These are phyloP conservation scores for Bettongia penicillata DNA, from an alignment of 2,113 vertebrate species.

Conservation along the genomic window DNA sequence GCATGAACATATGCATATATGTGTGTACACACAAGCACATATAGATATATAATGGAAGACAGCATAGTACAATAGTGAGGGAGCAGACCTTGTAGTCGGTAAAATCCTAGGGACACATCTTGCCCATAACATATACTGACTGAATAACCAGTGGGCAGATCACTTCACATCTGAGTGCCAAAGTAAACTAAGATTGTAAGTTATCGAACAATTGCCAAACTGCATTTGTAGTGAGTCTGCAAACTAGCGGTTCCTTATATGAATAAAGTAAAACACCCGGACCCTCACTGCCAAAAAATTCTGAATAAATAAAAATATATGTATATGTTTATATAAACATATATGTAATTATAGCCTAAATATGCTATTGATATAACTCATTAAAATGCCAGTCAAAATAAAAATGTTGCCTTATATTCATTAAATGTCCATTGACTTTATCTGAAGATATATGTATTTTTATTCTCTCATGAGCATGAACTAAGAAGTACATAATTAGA, in stretches of 20 bases:
- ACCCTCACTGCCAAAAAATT: background rate
- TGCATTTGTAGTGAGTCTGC: background rate
- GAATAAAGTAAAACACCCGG: background rate
- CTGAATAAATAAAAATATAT: background rate
- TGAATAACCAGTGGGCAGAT: background rate
- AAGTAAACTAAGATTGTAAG: background rate
- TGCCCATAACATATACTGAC: background rate
- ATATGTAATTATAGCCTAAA: background rate
- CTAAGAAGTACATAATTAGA: background rate
- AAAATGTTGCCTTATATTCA: background rate
- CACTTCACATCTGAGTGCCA: background rate
- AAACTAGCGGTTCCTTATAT: background rate
- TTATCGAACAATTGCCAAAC: background rate
- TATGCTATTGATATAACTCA: background rate
- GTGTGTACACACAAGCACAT: constrained; percentile 47
- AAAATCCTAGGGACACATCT: background rate
- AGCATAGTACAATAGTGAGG: background rate
- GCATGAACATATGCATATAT: background rate
- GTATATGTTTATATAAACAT: background rate
- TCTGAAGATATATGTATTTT: background rate
- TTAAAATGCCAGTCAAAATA: background rate
- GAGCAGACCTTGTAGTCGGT: background rate
- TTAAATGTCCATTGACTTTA: background rate
- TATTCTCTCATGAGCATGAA: background rate
- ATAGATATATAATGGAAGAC: background rate